Conservation (phyloP, 2,113 vertebrate genomes). For the Melanocharis versteri region DNA sequence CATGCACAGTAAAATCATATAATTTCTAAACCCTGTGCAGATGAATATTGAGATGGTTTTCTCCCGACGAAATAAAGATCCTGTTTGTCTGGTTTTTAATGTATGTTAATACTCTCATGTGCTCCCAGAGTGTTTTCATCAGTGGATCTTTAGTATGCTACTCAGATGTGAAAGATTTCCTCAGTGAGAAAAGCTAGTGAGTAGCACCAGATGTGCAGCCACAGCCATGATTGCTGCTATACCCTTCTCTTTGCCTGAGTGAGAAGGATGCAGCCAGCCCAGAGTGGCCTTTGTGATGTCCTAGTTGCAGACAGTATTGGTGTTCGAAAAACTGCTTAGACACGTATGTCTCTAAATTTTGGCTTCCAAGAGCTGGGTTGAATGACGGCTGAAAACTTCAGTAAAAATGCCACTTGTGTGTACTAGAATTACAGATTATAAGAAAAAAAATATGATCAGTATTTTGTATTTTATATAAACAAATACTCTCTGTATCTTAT, state of each 20-base stretch:
- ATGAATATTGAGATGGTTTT: neutral
- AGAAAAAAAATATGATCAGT: neutral
- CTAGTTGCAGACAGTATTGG: neutral
- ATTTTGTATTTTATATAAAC: neutral
- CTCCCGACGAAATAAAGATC: neutral
- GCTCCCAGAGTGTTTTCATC: neutral
- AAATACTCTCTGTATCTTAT: neutral
- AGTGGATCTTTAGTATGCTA: neutral
- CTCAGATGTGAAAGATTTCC: neutral
- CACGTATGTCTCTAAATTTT: neutral
- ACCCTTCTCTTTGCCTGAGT: neutral
- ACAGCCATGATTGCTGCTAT: neutral
- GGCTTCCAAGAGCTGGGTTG: slow-evolving; percentile 18
- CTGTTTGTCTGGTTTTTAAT: neutral
- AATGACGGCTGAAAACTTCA: neutral
- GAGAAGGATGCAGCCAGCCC: neutral
- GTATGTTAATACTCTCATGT: neutral
- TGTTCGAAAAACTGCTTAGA: neutral
- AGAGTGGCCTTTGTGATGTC: neutral
- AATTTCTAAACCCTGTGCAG: neutral
- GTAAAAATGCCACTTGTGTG: neutral
- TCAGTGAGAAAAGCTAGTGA: neutral
- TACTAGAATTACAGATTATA: neutral
- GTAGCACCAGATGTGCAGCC: neutral
- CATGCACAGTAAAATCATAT: neutral